Base-by-base conservation (phyloP, 2,888 invertebrate genomes). In the Drosophila robusta region DNA sequence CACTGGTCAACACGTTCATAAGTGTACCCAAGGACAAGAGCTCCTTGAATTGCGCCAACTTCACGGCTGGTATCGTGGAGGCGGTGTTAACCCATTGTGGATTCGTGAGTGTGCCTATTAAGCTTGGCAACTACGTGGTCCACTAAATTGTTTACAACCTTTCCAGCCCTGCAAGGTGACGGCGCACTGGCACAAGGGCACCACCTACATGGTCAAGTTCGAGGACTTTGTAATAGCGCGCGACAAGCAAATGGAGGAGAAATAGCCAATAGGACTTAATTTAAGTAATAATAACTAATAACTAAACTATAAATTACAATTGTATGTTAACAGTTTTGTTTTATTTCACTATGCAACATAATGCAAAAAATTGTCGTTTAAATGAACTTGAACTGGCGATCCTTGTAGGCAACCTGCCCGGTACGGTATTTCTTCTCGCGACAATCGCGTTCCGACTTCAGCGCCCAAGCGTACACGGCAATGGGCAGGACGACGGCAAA, bases 131-230 rank as follows among this genome's bases (percentile, higher is more conserved):
- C 16, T 16, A 39, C 4, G 1, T 16, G 16, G 16, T n/a, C 12
- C 3, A 11, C 9, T n/a, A n/a, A 9, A 39, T 54, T 16, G 3
- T 29, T 18, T 32, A 4, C 12, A 7, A 3, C 4, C 2, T n/a
- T 64, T 51, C 51, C 93, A 99, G 99, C 96, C 98, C 3, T 98
- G 98, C 42, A 99, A 99, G 93, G 99, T 99, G 7, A 97, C 98
- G 0, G 98, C 99, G 0, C 99, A 99, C 92, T 99, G 99, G 98
- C 99, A 99, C 92, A 98, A 99, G 92, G 99, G 99, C 41, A 99
- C 99, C 8, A 99, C 99, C 0, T 99, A 99, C 91, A 98, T 99
- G 97, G 98, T 99, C 8, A 98, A 98, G 93, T 98, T 99, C 93
- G 98, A 99, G 81, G 98, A 98, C 90, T 95, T 96, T 34, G 98